These are phyloP conservation scores for Corythaixoides concolor DNA, from an alignment of 2,113 vertebrate species.

Conservation along the genomic window DNA sequence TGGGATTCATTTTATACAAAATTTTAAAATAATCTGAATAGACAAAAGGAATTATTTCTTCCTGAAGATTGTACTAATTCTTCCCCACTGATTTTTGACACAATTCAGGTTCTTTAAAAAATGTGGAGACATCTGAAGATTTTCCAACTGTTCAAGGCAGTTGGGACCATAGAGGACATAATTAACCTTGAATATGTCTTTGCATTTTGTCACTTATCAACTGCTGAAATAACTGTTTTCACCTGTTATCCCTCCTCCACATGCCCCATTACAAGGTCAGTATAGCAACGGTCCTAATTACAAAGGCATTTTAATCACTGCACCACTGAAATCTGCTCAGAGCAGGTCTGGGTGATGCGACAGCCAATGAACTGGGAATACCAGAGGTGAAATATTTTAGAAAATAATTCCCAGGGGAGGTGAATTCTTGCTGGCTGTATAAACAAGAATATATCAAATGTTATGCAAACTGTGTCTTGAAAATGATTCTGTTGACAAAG, in stretches of 20 bases:
- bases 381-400: background rate
- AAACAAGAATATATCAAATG: background rate
- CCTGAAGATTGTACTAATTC: background rate
- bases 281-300: background rate
- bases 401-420: background rate
- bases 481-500: background rate
- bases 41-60: background rate
- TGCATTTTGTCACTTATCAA: background rate
- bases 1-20: background rate
- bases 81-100: background rate
- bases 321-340: background rate
- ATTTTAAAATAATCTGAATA: background rate
- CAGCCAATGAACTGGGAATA: background rate
- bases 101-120: background rate
- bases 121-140: background rate
- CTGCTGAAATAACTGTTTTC: background rate
- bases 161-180: background rate
- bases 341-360: background rate
- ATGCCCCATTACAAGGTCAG: background rate
- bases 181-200: background rate
- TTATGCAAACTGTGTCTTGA: background rate
- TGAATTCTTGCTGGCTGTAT: background rate
- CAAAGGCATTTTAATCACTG: background rate
- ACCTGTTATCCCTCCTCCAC: background rate
- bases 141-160: background rate